phyloP scores from a whole-genome alignment of 2,797 vertebrate species.

The Poecilia wingei region DNA sequence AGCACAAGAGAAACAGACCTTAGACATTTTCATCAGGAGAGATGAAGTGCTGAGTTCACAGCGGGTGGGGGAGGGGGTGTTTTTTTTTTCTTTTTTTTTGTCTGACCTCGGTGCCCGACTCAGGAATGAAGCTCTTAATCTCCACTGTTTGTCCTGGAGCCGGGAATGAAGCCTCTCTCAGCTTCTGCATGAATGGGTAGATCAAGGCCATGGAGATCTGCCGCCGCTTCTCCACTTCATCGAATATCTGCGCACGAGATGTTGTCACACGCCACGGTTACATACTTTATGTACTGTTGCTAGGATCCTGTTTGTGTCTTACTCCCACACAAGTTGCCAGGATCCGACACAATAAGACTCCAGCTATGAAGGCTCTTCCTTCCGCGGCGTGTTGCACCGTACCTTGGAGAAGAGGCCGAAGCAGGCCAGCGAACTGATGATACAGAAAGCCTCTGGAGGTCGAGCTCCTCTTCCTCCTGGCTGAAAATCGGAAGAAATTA shows the following conservation, averaged over 20 bases:
- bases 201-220: conserved; percentile 94
- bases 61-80: neutral
- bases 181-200: conserved; percentile 97
- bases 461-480: conserved; percentile 87
- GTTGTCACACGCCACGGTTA: neutral
- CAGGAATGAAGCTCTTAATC: conserved; percentile 97
- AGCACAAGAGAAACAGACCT: neutral
- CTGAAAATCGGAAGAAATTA: conserved; percentile 63
- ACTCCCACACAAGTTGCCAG: neutral
- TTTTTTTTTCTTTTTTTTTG: neutral
- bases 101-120: conserved; percentile 91
- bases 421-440: conserved; percentile 93
- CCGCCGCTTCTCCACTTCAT: conserved; percentile 94
- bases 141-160: conserved; percentile 93
- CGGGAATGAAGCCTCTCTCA: conserved; percentile 91
- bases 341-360: neutral
- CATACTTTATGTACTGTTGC: neutral
- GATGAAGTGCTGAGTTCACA: neutral
- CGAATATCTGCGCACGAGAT: conserved; percentile 85
- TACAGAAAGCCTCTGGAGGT: conserved; percentile 93
- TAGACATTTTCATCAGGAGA: neutral
- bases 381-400: conserved; percentile 6
- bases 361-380: neutral
- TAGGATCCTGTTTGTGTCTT: conserved; percentile 2
- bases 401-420: conserved; percentile 97